Base-by-base conservation (phyloP, 2,888 invertebrate genomes). In the Phaonia tiefii region DNA sequence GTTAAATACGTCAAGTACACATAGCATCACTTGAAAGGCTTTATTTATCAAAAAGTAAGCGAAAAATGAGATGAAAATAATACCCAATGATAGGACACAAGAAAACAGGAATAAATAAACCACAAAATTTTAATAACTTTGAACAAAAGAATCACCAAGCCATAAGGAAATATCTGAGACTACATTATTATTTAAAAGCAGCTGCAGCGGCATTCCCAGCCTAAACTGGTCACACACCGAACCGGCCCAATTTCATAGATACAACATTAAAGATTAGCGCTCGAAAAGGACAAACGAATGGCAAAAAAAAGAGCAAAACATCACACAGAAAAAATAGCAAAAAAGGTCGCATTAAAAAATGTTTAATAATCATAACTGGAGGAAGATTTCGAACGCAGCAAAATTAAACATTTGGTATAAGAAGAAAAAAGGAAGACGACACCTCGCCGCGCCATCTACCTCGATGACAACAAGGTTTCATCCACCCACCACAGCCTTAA, bases 321-420 rank as follows among this genome's bases (percentile, higher is more conserved):
- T 17, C 25, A 54, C 22, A 37, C 5, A 44, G 20, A 54, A 49
- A 37, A 37, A 51, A 63, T 31, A 15, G n/a, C 1, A 10, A 42
- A 69, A 69, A 67, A 75, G 75, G 75, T 75, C 75, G 69, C 42
- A 75, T 69, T 69, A 69, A 51, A 49, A 75, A 69, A 67, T 69
- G 46, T 75, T 75, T 75, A 75, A 69, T 69, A 69, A 69, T 67
- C 67, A 75, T 42, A 67, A 3, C 31, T 46, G 73, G 7, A 63
- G 63, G 31, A 22, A 22, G 20, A 63, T 42, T 63, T 54, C n/a
- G 5, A 42, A 22, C 63, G 42, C 63, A 22, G 42, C 63, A 22
- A 42, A 63, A 63, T 63, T 63, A 42, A 63, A 63, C 20, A 63
- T 63, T 42, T 63, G 20, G 63, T 63, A 63, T 63, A 13, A 22